Evolutionary conservation across 2,113 vertebrate species (phyloP).

Genomic region (Callipepla californica): DNA sequence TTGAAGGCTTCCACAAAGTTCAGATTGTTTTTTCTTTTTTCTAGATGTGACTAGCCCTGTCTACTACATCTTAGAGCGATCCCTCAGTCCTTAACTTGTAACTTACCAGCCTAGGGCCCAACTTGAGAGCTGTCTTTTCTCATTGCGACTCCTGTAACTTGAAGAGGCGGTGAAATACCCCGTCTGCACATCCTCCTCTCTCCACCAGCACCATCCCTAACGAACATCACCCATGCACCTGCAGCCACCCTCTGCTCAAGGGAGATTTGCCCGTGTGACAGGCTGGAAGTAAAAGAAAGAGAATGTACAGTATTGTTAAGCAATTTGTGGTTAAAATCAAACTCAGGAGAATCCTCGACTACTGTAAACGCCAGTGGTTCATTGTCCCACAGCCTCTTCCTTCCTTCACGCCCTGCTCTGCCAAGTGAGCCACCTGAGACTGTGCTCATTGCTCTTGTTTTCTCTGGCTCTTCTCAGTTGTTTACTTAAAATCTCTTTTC

Average conservation of each 20-base stretch:
- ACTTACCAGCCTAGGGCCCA: not conserved
- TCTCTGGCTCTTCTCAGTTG: slow-evolving; percentile 62
- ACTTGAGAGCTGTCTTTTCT: not conserved
- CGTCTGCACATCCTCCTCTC: not conserved
- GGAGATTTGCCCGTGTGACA: not conserved
- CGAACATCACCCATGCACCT: not conserved
- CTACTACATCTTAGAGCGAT: not conserved
- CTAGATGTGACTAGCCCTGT: not conserved
- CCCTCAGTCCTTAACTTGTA: not conserved
- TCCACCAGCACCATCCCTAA: not conserved
- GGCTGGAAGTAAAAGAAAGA: not conserved
- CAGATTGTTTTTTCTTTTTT: not conserved
- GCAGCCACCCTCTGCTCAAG: not conserved
- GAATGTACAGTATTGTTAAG: slow-evolving; percentile 21
- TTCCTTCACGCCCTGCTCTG: slow-evolving; percentile 4
- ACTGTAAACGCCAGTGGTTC: slow-evolving; percentile 48
- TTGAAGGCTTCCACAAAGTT: not conserved
- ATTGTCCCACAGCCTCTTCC: slow-evolving; percentile 36
- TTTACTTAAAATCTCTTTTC: slow-evolving; percentile 58
- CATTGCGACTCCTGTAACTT: not conserved
- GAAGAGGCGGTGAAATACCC: not conserved
- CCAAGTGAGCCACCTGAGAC: slow-evolving; percentile 71
- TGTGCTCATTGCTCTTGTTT: slow-evolving; percentile 52
- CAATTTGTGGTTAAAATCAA: slow-evolving; percentile 50
- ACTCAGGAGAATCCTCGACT: slow-evolving; percentile 25